phyloP scores from a whole-genome alignment of 1,140 invertebrate species.

The Mizuhopecten yessoensis region DNA sequence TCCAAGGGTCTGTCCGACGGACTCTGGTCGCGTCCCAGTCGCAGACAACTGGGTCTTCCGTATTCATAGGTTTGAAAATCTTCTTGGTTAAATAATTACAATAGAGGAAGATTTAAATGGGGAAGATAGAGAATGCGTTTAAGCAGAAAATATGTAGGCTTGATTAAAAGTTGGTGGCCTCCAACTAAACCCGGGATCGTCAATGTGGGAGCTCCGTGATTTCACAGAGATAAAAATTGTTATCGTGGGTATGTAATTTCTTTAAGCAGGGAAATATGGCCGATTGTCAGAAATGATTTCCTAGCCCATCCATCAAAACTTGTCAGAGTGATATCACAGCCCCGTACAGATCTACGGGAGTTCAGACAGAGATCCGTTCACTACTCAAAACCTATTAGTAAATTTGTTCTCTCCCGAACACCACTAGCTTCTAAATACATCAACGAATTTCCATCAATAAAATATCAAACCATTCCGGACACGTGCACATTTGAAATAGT shows the following conservation, averaged over 20 bases:
- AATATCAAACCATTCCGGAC: conserved; percentile 8
- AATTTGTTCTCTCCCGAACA: conserved; percentile 32
- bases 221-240: conserved; percentile 61
- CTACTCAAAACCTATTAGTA: conserved; percentile 34
- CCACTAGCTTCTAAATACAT: background rate
- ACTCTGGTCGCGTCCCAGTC: background rate
- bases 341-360: conserved; percentile 38
- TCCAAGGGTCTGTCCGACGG: background rate
- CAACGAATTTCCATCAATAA: background rate
- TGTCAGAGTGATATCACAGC: conserved; percentile 60
- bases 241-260: conserved; percentile 60
- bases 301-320: conserved; percentile 63
- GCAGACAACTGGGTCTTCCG: background rate
- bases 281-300: conserved; percentile 62
- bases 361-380: conserved; percentile 30
- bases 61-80: conserved; percentile 35
- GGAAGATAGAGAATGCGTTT: conserved; percentile 42
- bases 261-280: conserved; percentile 56
- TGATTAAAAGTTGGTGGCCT: conserved; percentile 47
- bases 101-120: conserved; percentile 9
- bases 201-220: conserved; percentile 46
- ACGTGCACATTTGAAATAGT: conserved; percentile 1
- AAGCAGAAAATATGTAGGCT: conserved; percentile 45
- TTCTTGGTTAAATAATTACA: conserved; percentile 39
- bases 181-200: conserved; percentile 10